Base-by-base conservation (phyloP, 2,797 vertebrate genomes). In the Hoplostethus atlanticus region DNA sequence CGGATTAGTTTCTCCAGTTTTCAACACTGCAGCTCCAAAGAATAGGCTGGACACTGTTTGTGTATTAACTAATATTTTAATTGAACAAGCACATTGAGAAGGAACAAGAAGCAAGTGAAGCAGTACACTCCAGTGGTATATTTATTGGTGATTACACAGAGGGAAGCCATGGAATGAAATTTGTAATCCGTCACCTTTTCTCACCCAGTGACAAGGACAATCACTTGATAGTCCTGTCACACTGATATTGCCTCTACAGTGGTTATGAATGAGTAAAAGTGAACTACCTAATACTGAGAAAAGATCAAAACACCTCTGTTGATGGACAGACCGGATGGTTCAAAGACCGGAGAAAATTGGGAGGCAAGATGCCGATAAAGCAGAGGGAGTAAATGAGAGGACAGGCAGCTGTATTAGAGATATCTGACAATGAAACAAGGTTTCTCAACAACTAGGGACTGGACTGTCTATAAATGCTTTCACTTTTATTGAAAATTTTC, bases 41-140 rank as follows among this genome's bases (percentile, higher is more conserved):
- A 81, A 87, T 1, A 75, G 31, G 50, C 53, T 8, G 38, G 21
- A 85, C 56, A 68, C 25, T 9, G 5, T 38, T 52, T 47, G 28
- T 69, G 72, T 87, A 80, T 76, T 84, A 79, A 57, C 87, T 38
- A 71, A 51, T 54, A 59, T 88, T 93, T 94, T 93, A 89, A 91
- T 94, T 65, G 88, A 92, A 91, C 87, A 87, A 91, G 81, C 77
- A 91, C 85, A 91, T 47, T 68, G 62, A 84, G 62, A 89, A 84
- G 78, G 68, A 79, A 89, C 83, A 85, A 79, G 64, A 82, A 83
- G 76, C 77, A 84, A 34, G 71, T 72, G 75, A 81, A 86, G 77
- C 68, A 53, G 54, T 75, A 83, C 44, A 80, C 74, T 88, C 66
- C 61, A 81, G 86, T 87, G 77, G 74, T 89, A 92, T 85, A 91